A percentile compares a stretch with the other conserved stretches of the same genome.
Conservation (phyloP, 2,888 invertebrate species). For the Monochamus alternatus region DNA sequence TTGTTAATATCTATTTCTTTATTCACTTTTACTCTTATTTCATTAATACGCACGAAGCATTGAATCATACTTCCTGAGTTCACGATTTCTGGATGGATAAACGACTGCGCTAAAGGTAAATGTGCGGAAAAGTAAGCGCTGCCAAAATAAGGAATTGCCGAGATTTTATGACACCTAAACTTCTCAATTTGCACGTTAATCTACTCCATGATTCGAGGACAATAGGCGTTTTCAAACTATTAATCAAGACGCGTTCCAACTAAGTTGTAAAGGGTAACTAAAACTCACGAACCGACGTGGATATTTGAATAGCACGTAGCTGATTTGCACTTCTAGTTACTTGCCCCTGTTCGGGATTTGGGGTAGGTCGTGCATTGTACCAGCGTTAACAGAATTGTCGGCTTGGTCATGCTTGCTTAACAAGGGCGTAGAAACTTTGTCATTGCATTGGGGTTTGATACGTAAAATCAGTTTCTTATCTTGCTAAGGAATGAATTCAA, state of each 20-base stretch:
- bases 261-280: background rate
- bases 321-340: slow-evolving; percentile 10
- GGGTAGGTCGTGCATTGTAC: background rate
- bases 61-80: no score
- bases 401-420: background rate
- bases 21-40: no score
- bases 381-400: background rate
- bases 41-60: no score
- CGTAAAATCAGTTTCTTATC: background rate
- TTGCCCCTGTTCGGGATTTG: slow-evolving; percentile 3
- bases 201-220: no score
- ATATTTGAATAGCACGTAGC: slow-evolving; percentile 14
- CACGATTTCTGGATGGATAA: no score
- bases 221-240: background rate
- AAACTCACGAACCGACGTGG: background rate
- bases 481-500: no score
- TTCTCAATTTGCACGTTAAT: no score
- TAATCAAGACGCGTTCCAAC: background rate
- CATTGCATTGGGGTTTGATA: background rate
- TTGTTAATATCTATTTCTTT: no score
- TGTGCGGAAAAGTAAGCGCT: no score
- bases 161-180: no score
- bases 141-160: no score
- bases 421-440: background rate
- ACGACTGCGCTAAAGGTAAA: no score